These are phyloP conservation scores for Neogobius melanostomus DNA, from an alignment of 2,113 vertebrate genomes.

Conservation along the genomic window DNA sequence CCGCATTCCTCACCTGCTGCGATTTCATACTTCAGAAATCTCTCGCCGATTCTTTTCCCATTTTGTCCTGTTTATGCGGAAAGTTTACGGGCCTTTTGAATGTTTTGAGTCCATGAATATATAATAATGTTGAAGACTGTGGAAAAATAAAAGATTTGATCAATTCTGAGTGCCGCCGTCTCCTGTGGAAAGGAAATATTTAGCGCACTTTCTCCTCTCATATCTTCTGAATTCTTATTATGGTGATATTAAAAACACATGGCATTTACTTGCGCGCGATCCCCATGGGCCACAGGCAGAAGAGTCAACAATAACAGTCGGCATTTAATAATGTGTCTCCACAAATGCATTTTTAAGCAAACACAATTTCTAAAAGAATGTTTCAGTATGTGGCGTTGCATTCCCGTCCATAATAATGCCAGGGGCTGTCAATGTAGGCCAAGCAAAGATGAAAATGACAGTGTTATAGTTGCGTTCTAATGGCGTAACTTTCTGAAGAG, in stretches of 20 bases:
- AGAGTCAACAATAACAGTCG: slow-evolving; percentile 3
- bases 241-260: slow-evolving; percentile 6
- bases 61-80: slow-evolving; percentile 16
- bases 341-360: slow-evolving; percentile 11
- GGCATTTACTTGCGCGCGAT: not conserved
- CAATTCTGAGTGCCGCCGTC: not conserved
- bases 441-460: too few relatives aligned
- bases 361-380: not conserved
- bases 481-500: too few relatives aligned
- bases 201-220: not conserved
- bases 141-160: slow-evolving; percentile 7
- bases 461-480: too few relatives aligned
- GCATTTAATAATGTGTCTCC: slow-evolving; percentile 2
- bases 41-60: slow-evolving; percentile 27
- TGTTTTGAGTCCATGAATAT: slow-evolving; percentile 3
- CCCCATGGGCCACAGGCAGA: not conserved
- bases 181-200: not conserved
- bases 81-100: slow-evolving; percentile 9
- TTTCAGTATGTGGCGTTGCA: not conserved
- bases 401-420: not conserved
- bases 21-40: slow-evolving; percentile 7
- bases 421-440: too few relatives aligned
- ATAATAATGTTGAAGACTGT: not conserved
- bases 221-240: not conserved
- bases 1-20: slow-evolving; percentile 23